Base-by-base conservation (phyloP, 2,113 vertebrate species). In the Corythaixoides concolor region DNA sequence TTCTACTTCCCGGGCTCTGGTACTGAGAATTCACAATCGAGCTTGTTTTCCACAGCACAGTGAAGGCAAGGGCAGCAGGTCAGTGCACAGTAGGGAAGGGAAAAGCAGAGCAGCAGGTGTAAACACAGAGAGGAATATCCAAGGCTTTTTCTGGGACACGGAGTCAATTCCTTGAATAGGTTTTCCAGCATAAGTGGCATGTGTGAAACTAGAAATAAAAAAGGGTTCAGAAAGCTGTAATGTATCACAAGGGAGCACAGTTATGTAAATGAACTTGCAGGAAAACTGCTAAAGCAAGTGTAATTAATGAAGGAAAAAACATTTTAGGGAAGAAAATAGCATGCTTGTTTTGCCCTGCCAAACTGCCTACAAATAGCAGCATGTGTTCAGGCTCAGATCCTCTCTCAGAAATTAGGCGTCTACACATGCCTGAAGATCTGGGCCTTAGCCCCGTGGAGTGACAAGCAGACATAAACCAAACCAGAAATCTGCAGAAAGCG, bases 121-220 rank as follows among this genome's bases (percentile, higher is more conserved):
- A 74, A 85, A 91, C 22, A 62, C 19, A 63, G n/a, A 76, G 2
- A 84, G 63, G 17, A 89, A 85, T 74, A 85, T 12, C 3, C 50
- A 91, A 50, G 37, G 28, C 75, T 63, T 93, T 93, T 96, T 95
- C 95, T 90, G 75, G 95, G 91, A 93, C 89, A 93, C 45, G 27
- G 11, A 82, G 55, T 80, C 95, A 90, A 90, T 94, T 95, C 91
- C 85, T 90, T 0, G 0, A 91, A 90, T 77, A 91, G 79, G 56
- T 76, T 24, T 92, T 80, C 18, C 28, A 37, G 47, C 3, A 1
- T 59, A 96, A 93, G 37, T 66, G n/a, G 52, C 75, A 67, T 50
- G 55, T 59, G 18, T 21, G 13, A 86, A 91, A 67, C 7, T 3
- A 83, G 72, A 88, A 89, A 80, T 66, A 16, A 63, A 62, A 55